Base-by-base conservation (phyloP, 2,888 invertebrate genomes). In the Megalurothrips usitatus region DNA sequence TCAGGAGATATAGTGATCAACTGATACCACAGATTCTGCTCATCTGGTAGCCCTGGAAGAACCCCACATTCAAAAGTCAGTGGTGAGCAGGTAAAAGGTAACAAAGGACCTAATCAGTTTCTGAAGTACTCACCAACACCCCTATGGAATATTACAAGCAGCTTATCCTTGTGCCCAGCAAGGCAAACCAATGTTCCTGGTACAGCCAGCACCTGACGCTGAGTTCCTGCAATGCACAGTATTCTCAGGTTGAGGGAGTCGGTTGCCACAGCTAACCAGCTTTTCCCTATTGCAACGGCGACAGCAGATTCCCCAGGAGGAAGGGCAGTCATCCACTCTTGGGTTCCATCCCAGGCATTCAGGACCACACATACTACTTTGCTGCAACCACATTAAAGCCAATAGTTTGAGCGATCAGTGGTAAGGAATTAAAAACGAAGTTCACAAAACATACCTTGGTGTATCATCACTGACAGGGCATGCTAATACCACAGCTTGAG, bases 171-270 rank as follows among this genome's bases (percentile, higher is more conserved):
- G 83, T 89, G 89, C 0, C 91, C 93, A 79, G 92, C 88, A 86
- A 95, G 88, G 48, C 92, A 89, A 8, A 96, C 91, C 23, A 94
- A 88, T 9, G 92, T 91, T 0, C 96, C 96, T 0, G 94, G 92
- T 80, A 95, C 86, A 0, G 91, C 90, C 80, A 96, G 87, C 12
- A 94, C 87, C 84, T 94, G 94, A 85, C 93, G 90, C 88, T 99
- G 98, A 0, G 95, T 92, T 79, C 99, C 99, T 87, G 93, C 92
- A 17, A 94, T 89, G 9, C 94, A 94, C 87, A 94, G 97, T 8
- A 98, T 87, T n/a, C 98, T 89, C 80, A 99, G 87, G 84, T 93
- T 90, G 34, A 95, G 89, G 81, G 90, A 90, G 84, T 90, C 91
- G 0, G 96, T 96, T 1, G 93, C 94, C 81, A 92, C 92, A 0